Conservation (phyloP, 1,140 invertebrate genomes). For the Mactra quadrangularis region DNA sequence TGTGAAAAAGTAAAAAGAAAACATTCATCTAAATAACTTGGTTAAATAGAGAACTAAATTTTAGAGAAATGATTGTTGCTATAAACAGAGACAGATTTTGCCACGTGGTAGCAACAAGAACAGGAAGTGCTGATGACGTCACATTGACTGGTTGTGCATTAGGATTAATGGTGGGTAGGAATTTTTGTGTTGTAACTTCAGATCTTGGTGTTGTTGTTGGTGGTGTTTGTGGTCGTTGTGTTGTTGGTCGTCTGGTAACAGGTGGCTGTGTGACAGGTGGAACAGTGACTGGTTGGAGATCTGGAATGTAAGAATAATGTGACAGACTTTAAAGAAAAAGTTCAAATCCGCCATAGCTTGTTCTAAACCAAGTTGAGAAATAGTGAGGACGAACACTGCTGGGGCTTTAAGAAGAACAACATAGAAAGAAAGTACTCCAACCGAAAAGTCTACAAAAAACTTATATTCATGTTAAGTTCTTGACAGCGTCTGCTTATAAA, state of each 20-base stretch:
- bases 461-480: no score
- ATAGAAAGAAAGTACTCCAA: no score
- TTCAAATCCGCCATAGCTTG: background rate
- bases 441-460: no score
- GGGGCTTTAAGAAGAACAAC: no score
- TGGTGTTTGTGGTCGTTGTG: background rate
- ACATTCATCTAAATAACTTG: no score
- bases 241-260: background rate
- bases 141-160: slow-evolving; percentile 12
- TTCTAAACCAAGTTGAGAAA: background rate
- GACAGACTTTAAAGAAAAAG: background rate
- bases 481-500: no score
- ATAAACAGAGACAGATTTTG: no score
- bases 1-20: no score
- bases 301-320: background rate
- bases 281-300: background rate
- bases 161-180: slow-evolving; percentile 22
- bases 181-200: background rate
- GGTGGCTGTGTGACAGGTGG: background rate
- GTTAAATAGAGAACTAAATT: no score
- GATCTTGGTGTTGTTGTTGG: background rate
- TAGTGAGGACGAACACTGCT: no score
- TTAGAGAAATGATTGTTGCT: no score
- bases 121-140: background rate
- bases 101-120: background rate